A percentile compares a stretch with the other conserved stretches of the same genome.
These are phyloP conservation scores for Drosophila setosimentum DNA, from an alignment of 2,888 invertebrate species.

Conservation along the genomic window DNA sequence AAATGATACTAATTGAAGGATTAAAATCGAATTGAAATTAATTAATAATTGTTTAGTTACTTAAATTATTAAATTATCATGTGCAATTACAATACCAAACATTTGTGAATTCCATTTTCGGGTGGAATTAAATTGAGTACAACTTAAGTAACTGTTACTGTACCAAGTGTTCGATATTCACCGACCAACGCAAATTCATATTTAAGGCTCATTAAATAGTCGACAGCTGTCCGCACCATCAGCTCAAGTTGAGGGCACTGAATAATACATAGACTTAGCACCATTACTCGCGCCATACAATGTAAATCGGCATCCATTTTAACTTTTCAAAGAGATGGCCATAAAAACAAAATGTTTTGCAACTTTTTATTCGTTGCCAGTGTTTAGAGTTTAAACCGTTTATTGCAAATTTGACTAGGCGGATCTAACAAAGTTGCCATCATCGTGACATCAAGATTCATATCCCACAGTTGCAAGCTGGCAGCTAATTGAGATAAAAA, in stretches of 20 bases:
- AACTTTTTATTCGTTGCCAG: slow-evolving; percentile 25
- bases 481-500: background rate
- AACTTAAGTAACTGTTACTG: background rate
- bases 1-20: background rate
- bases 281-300: slow-evolving; percentile 26
- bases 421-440: background rate
- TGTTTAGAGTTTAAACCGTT: slow-evolving; percentile 23
- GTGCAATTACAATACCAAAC: background rate
- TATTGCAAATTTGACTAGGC: slow-evolving; percentile 13
- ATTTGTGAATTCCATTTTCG: background rate
- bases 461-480: background rate
- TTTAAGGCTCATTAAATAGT: slow-evolving; percentile 12
- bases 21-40: too few species aligned
- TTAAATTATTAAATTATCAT: background rate
- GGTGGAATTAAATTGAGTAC: background rate
- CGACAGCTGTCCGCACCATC: slow-evolving; percentile 20
- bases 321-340: slow-evolving; percentile 33
- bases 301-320: slow-evolving; percentile 18
- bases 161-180: background rate
- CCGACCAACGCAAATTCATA: background rate
- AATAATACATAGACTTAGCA: slow-evolving; percentile 32
- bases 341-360: slow-evolving; percentile 36
- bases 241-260: slow-evolving; percentile 16
- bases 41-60: background rate
- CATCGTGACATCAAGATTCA: background rate